Conservation (phyloP, 2,888 invertebrate genomes). For the Caenorhabditis sp. region DNA sequence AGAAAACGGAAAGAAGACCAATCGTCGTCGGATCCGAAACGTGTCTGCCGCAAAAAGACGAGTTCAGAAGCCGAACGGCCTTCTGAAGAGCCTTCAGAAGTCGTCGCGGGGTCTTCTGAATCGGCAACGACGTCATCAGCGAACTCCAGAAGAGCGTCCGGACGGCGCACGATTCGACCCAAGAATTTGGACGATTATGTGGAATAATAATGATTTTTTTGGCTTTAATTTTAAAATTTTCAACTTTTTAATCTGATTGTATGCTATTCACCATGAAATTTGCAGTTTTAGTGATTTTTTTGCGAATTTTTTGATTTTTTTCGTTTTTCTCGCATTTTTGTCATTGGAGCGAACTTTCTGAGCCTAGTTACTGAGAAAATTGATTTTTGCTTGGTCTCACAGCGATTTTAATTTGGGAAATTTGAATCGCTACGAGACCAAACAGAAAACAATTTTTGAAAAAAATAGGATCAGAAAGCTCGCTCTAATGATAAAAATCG, state of each 20-base stretch:
- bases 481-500: too few species aligned
- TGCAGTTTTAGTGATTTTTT: background rate
- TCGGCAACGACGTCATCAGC: slow-evolving; percentile 9
- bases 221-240: background rate
- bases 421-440: too few species aligned
- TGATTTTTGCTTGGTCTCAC: too few species aligned
- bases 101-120: background rate
- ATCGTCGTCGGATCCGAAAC: background rate
- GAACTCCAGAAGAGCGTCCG: slow-evolving; percentile 40
- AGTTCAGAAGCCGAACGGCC: background rate
- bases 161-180: slow-evolving; percentile 33
- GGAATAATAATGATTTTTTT: slow-evolving; percentile 17
- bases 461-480: too few species aligned
- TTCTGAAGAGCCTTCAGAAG: background rate
- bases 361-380: too few species aligned
- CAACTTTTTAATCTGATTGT: too few species aligned
- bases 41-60: slow-evolving; percentile 7
- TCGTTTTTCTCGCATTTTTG: too few species aligned
- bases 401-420: too few species aligned
- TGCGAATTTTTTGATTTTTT: too few species aligned
- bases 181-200: slow-evolving; percentile 58
- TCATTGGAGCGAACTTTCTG: too few species aligned
- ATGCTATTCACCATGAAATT: too few species aligned
- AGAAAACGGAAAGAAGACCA: slow-evolving; percentile 4
- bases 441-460: too few species aligned